Base-by-base conservation (phyloP, 2,888 invertebrate genomes). In the Phyllotreta striolata region DNA sequence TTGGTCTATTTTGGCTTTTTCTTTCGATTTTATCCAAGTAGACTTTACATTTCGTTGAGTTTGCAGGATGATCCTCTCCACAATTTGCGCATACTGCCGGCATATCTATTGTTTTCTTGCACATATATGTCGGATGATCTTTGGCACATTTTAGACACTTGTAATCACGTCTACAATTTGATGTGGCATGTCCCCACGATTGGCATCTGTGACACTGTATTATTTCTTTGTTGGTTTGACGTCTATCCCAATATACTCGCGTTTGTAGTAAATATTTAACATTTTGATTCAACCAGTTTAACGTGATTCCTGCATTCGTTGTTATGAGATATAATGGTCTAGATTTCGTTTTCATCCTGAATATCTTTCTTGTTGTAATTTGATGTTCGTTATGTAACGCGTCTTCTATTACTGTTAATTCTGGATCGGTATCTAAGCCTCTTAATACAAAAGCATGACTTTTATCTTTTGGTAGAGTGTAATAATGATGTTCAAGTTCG, bases 141-240 rank as follows among this genome's bases (percentile, higher is more conserved):
- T 40, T 6, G 35, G 40, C 62, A 12, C 62, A 62, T 39, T 62
- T 62, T 3, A 62, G 35, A 46, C 62, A 62, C 3, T 62, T 14
- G n/a, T 41, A 54, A 1, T 60, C 10, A 12, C 24, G 40, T 6
- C 43, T 12, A 35, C 43, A 60, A 4, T 60, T 51, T 24, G 58
- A 34, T 0, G 73, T 56, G 3, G 62, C 43, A 5, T 2, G n/a
- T 10, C 60, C 55, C 74, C 73, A 75, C 13, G 65, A 59, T 64
- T 77, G 75, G 47, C 75, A 77, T 10, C 70, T 55, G 37, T 74
- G 73, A 59, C 74, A 76, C 60, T 77, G 75, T 3, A 69, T 68
- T 3, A 73, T 64, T 61, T 59, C 60, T 49, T 63, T 68, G 9
- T 72, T 69, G 24, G 66, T 76, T 14, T 34, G 38, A 38, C 62